Evolutionary conservation across 2,113 vertebrate genomes (phyloP), one percentile per base, ranked within the genome.

Genomic region (Acrocephalus arundinaceus): DNA sequence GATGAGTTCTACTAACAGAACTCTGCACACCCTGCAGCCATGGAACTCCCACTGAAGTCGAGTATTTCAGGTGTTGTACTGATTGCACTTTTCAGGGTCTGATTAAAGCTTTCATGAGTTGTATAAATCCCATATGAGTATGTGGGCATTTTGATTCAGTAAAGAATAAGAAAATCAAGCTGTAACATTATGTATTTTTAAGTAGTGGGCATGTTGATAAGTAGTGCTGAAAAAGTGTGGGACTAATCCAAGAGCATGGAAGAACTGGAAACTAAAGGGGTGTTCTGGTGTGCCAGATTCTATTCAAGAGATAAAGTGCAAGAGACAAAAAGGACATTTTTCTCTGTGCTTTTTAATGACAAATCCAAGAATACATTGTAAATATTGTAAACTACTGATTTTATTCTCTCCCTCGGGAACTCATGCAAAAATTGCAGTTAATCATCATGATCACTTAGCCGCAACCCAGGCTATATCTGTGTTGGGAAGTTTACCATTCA

Each of bases 71-170:
- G 33, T 35, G 8, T 72, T 80, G 33, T 71, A 59, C 45, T 91
- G 90, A 86, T 88, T 96, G 79, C 83, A 81, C 51, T 85, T 92
- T 91, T 90, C 65, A 94, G 63, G 15, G 57, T 62, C 59, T 93
- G 85, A 93, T 78, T 93, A 63, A 93, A 80, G 76, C 43, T 80
- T 92, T 88, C 52, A 71, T 43, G 37, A 86, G 83, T 37, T 92
- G 35, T 57, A 4, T 92, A 84, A 92, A 87, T 94, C 39, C 37
- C 5, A 4, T 66, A 57, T 41, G 46, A 87, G 48, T 59, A 67
- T 31, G 49, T 83, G 59, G 46, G 79, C 83, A 81, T 77, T 90
- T 58, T 80, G 33, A 55, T 86, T 80, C 67, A 46, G 30, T 52
- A 51, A 81, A 92, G 68, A 86, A 93, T 27, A 93, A 59, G 78